Conservation (phyloP, 64 coral and sea anemone species). For the Astreopora myriophthalma region DNA sequence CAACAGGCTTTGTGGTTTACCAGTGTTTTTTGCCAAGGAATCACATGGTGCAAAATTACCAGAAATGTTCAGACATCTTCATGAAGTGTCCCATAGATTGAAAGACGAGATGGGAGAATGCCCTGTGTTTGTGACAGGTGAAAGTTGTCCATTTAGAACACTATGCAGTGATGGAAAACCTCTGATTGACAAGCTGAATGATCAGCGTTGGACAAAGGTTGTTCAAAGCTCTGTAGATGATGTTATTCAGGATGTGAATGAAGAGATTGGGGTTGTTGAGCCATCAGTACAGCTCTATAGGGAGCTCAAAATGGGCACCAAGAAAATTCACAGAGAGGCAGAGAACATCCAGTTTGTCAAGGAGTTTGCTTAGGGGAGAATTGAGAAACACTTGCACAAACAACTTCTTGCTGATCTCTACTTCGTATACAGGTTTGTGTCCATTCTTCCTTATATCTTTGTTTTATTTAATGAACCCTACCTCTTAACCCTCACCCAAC, state of each 20-base stretch:
- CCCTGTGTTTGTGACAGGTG: constrained; percentile 77
- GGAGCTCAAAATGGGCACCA: constrained; percentile 86
- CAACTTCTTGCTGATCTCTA: constrained; percentile 86
- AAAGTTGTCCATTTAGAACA: constrained; percentile 94
- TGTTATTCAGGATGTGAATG: constrained; percentile 1
- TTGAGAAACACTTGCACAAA: constrained; percentile 77
- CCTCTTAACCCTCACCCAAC: too few species aligned
- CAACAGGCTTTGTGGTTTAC: constrained; percentile 71
- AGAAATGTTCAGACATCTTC: constrained; percentile 80
- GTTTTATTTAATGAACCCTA: too few species aligned
- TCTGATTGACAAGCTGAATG: constrained; percentile 84
- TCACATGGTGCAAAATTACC: constrained; percentile 66
- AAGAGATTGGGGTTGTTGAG: constrained; percentile 64
- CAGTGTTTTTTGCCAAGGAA: constrained; percentile 55
- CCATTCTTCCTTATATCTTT: too few species aligned
- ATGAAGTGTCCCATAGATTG: constrained; percentile 69
- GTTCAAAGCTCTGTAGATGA: constrained; percentile 55
- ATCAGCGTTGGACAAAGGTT: constrained; percentile 74
- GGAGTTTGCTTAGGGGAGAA: constrained; percentile 79
- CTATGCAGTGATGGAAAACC: constrained; percentile 95
- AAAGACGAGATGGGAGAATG: constrained; percentile 89
- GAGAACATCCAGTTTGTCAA: constrained; percentile 90
- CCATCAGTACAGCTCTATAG: constrained; percentile 78
- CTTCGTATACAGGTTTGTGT: constrained; percentile 84
- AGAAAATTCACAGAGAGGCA: constrained; percentile 72